phyloP scores from a whole-genome alignment of 1,140 invertebrate species.

The Pseudobourletiella spinata region DNA sequence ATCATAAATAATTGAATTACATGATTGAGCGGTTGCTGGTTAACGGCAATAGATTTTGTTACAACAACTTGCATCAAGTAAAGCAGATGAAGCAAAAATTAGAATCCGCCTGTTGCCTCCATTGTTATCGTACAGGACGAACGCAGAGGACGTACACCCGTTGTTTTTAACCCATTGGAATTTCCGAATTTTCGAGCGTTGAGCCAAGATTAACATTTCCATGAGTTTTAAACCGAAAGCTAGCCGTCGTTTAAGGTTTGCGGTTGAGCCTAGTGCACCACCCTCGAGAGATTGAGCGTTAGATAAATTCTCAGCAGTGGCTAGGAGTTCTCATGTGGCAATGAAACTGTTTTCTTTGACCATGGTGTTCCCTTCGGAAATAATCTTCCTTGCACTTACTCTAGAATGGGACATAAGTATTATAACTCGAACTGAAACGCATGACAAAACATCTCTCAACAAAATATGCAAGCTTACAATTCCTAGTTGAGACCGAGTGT shows the following conservation, averaged over 20 bases:
- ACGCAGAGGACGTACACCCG: neutral
- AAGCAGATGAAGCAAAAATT: neutral
- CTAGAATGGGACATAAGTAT: too few species aligned
- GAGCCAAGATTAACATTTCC: neutral
- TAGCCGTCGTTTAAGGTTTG: neutral
- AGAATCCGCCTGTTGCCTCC: neutral
- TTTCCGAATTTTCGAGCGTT: neutral
- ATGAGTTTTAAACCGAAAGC: neutral
- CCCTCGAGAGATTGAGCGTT: too few species aligned
- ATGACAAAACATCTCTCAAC: too few species aligned
- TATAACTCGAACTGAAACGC: too few species aligned
- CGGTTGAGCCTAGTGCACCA: too few species aligned
- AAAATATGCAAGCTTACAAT: too few species aligned
- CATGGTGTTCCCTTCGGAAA: neutral
- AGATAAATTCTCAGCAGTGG: neutral
- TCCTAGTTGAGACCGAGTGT: too few species aligned
- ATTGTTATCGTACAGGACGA: neutral
- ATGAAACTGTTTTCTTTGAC: neutral
- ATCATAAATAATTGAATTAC: neutral
- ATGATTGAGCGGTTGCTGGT: neutral
- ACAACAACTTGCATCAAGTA: neutral
- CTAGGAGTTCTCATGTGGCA: neutral
- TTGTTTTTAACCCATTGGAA: neutral
- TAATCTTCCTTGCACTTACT: too few species aligned
- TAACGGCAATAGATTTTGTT: neutral